Percentiles rank a stretch among this genome's conserved stretches.
Conservation (phyloP, 2,113 vertebrate genomes). For the Cnemophilus loriae region DNA sequence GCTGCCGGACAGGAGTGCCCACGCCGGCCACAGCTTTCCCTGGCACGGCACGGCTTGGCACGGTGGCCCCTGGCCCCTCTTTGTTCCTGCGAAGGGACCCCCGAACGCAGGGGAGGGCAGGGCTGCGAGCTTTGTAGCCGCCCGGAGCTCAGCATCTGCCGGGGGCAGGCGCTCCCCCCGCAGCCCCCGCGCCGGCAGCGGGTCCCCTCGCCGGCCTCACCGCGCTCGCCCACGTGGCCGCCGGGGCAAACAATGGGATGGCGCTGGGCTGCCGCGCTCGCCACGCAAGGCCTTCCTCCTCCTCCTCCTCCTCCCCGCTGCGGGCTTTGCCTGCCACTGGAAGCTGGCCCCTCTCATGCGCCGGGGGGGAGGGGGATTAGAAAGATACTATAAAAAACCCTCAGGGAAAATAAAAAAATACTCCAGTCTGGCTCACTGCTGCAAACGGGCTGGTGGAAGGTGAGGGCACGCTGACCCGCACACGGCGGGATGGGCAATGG, state of each 20-base stretch:
- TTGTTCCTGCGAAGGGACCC: conserved; percentile 64
- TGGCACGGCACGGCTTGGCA: background rate
- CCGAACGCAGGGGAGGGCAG: conserved; percentile 60
- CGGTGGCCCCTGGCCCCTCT: background rate
- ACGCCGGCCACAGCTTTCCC: background rate
- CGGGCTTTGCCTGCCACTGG: background rate
- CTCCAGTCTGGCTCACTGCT: background rate
- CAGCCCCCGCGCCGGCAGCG: background rate
- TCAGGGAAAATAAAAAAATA: background rate
- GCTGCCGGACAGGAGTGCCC: background rate
- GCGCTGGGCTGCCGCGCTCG: background rate
- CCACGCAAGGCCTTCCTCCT: conserved; percentile 1
- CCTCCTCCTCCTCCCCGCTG: background rate
- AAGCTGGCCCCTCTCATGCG: background rate
- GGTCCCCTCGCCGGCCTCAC: conserved; percentile 32
- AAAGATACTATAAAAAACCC: background rate
- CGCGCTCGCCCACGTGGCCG: conserved; percentile 25
- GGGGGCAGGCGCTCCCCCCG: background rate
- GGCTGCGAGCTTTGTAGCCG: conserved; percentile 66
- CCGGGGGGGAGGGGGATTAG: background rate
- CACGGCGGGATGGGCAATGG: rapidly evolving
- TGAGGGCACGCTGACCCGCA: rapidly evolving
- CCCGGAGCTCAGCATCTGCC: conserved; percentile 62
- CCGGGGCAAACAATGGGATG: conserved; percentile 43
- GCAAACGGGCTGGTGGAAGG: rapidly evolving